A percentile compares a stretch with the other conserved stretches of the same genome.
phyloP scores from a whole-genome alignment of 2,113 vertebrate species.

The Penelope pileata region DNA sequence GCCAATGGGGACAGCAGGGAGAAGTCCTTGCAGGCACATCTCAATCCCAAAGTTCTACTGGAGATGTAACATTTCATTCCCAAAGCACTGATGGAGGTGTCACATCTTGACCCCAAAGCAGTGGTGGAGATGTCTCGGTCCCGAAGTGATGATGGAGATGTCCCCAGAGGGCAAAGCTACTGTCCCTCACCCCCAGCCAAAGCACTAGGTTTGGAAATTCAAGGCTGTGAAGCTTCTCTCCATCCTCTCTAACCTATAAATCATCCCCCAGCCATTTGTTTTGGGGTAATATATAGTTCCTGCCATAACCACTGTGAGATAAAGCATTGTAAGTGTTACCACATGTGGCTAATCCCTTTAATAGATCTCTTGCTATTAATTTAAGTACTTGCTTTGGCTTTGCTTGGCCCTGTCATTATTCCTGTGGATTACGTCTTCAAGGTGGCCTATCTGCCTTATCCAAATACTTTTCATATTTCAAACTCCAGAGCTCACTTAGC shows the following conservation, averaged over 20 bases:
- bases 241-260: neutral
- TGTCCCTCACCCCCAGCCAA: neutral
- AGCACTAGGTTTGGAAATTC: neutral
- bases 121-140: too few relatives aligned
- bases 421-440: slow-evolving; percentile 48
- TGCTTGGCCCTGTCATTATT: slow-evolving; percentile 45
- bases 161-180: neutral
- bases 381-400: slow-evolving; percentile 34
- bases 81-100: too few relatives aligned
- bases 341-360: slow-evolving; percentile 49
- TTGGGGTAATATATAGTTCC: slow-evolving; percentile 35
- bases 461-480: slow-evolving; percentile 57
- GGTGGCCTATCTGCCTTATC: slow-evolving; percentile 48
- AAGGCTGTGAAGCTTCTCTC: neutral
- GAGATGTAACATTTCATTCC: too few relatives aligned
- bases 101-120: too few relatives aligned
- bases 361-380: slow-evolving; percentile 65
- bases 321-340: slow-evolving; percentile 46
- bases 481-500: neutral
- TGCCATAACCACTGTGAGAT: slow-evolving; percentile 17
- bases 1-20: neutral
- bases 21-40: neutral
- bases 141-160: neutral
- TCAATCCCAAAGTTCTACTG: too few relatives aligned
- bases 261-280: slow-evolving; percentile 23